Evolutionary conservation across 1,140 invertebrate species (phyloP).

Genomic region (Aplysia californica): DNA sequence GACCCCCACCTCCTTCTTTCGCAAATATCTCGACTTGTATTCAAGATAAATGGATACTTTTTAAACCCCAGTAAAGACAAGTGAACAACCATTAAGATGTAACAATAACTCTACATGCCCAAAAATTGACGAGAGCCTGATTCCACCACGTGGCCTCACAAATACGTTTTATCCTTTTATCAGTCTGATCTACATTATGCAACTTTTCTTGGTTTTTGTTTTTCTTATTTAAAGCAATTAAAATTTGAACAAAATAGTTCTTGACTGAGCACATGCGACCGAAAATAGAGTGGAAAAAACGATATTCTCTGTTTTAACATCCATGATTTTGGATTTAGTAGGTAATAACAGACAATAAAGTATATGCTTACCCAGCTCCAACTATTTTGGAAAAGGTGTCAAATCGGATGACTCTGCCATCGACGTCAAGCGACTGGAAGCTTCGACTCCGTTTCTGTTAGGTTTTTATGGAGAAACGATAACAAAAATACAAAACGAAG

Average conservation of each 20-base stretch:
- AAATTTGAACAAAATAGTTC: neutral
- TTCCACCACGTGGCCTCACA: too few species aligned
- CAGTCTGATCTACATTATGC: too few species aligned
- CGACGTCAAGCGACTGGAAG: constrained; percentile 15
- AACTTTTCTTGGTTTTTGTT: neutral
- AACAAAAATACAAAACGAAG: too few species aligned
- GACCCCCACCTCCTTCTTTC: too few species aligned
- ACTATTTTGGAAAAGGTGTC: constrained; percentile 20
- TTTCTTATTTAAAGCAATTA: neutral
- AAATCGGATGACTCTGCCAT: constrained; percentile 14
- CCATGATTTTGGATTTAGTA: neutral
- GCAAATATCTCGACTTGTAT: too few species aligned
- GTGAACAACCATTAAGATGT: too few species aligned
- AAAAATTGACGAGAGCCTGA: too few species aligned
- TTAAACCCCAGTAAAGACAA: too few species aligned
- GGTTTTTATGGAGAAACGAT: too few species aligned
- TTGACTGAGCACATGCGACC: neutral
- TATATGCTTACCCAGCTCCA: constrained; percentile 1
- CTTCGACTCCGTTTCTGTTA: neutral
- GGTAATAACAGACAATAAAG: neutral
- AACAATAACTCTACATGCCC: too few species aligned
- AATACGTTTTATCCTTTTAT: too few species aligned
- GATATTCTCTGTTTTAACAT: neutral
- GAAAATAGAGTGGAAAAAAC: neutral
- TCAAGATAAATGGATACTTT: too few species aligned